Conservation (phyloP, 2,797 vertebrate genomes). For the Euthynnus affinis region DNA sequence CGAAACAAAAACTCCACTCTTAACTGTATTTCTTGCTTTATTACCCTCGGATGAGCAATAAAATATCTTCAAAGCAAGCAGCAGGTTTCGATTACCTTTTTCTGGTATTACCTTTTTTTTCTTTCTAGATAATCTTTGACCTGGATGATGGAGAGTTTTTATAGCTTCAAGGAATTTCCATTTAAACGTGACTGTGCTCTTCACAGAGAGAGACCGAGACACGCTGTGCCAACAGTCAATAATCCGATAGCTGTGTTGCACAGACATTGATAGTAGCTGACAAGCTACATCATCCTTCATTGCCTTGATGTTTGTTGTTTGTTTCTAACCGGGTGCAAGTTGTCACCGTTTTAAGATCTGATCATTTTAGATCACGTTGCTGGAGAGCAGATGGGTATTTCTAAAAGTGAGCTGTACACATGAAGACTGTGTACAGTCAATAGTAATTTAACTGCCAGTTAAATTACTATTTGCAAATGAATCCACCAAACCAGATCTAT, state of each 20-base stretch:
- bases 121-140: background rate
- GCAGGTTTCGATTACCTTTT: background rate
- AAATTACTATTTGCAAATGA: background rate
- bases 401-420: background rate
- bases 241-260: conserved; percentile 27
- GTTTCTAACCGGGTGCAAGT: conserved; percentile 21
- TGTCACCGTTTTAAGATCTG: conserved; percentile 7
- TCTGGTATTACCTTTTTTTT: background rate
- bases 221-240: conserved; percentile 29
- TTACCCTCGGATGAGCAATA: background rate
- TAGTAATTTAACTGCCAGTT: too few species aligned
- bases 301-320: conserved; percentile 21
- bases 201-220: background rate
- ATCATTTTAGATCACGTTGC: background rate
- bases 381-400: too few species aligned
- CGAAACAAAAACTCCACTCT: background rate
- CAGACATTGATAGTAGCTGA: conserved; percentile 15
- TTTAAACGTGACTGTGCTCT: background rate
- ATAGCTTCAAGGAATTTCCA: background rate
- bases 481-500: background rate
- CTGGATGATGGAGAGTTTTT: background rate
- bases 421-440: too few species aligned
- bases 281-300: conserved; percentile 12
- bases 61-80: background rate
- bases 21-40: background rate